A percentile compares a stretch with the other conserved stretches of the same genome.
Evolutionary conservation across 2,888 invertebrate species (phyloP).

Genomic region (Trisateles emortualis): DNA sequence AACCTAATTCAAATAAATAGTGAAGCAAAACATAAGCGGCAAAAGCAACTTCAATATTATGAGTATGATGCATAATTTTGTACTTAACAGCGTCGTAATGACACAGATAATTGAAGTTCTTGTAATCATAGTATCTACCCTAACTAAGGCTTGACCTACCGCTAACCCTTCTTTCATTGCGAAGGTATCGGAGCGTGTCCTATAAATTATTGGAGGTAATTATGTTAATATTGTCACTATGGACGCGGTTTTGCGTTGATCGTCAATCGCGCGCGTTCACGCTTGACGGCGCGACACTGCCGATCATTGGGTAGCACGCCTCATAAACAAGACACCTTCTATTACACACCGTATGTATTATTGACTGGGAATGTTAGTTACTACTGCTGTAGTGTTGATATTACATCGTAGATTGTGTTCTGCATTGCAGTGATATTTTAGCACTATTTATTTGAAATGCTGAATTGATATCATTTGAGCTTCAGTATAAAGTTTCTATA

Average conservation of each 20-base stretch:
- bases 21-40: conserved; percentile 11
- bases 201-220: conserved; percentile 42
- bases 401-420: conserved; percentile 9
- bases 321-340: conserved; percentile 62
- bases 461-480: neutral
- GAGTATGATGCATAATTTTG: conserved; percentile 39
- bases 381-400: neutral
- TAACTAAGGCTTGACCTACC: conserved; percentile 29
- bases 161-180: conserved; percentile 31
- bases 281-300: conserved; percentile 45
- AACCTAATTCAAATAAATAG: conserved; percentile 21
- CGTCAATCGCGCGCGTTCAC: conserved; percentile 51
- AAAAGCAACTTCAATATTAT: conserved; percentile 16
- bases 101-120: conserved; percentile 40
- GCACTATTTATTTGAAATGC: neutral
- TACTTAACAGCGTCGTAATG: conserved; percentile 40
- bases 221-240: conserved; percentile 48
- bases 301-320: conserved; percentile 52
- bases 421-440: conserved; percentile 6
- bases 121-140: conserved; percentile 11
- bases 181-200: conserved; percentile 41
- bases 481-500: neutral
- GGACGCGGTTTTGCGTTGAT: conserved; percentile 33
- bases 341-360: conserved; percentile 56
- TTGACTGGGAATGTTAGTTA: conserved; percentile 32